A percentile compares a stretch with the other conserved stretches of the same genome.
Conservation (phyloP, 1,140 invertebrate species). For the Papilio dardanus region DNA sequence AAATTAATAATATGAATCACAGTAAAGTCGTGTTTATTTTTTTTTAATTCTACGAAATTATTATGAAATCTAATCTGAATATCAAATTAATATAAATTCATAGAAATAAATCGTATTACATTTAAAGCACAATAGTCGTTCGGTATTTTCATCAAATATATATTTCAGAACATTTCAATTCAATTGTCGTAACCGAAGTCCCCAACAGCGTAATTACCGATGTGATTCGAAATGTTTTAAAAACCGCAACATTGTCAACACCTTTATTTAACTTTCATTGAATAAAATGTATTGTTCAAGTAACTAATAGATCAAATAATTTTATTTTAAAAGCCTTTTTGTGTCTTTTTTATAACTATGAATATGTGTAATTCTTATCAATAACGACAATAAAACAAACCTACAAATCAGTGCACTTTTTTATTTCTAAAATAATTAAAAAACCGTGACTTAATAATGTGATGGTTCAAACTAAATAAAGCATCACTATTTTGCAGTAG, state of each 20-base stretch:
- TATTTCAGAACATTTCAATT: constrained; percentile 30
- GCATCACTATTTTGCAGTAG: not conserved
- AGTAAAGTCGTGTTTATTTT: no score
- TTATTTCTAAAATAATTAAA: not conserved
- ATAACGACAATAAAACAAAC: not conserved
- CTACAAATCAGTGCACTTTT: not conserved
- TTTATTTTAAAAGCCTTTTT: not conserved
- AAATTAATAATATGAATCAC: no score
- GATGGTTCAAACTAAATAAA: not conserved
- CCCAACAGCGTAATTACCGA: constrained; percentile 25
- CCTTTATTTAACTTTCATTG: not conserved
- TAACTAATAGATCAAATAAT: not conserved
- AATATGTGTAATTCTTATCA: not conserved
- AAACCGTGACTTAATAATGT: not conserved
- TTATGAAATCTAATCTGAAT: no score
- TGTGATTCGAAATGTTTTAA: constrained; percentile 20
- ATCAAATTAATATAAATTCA: no score
- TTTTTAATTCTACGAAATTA: no score
- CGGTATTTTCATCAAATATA: constrained; percentile 21
- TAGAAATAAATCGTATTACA: not conserved
- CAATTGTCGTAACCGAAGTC: constrained; percentile 27
- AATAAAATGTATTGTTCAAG: not conserved
- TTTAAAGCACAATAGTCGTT: not conserved
- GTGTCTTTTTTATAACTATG: not conserved
- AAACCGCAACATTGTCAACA: constrained; percentile 23